Evolutionary conservation across 2,797 vertebrate species (phyloP).

Genomic region (Cirrhinus molitorella): DNA sequence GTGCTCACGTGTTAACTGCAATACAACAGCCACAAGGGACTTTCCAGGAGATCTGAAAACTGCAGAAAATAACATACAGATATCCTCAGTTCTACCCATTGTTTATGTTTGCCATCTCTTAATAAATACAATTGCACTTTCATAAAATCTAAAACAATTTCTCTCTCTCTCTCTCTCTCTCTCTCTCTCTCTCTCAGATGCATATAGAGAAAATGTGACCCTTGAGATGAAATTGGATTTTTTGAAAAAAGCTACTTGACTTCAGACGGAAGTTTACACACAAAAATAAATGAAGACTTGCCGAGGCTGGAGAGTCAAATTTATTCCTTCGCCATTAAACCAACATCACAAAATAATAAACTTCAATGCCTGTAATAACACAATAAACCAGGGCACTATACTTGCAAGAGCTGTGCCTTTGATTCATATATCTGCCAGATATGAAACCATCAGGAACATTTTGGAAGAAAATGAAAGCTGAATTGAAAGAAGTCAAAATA

Average conservation of each 20-base stretch:
- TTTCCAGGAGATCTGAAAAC: not conserved
- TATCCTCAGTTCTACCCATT: not conserved
- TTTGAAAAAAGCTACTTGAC: not conserved
- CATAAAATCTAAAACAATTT: not conserved
- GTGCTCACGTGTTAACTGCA: not conserved
- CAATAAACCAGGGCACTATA: not conserved
- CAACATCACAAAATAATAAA: not conserved
- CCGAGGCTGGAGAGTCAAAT: not conserved
- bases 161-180: not conserved
- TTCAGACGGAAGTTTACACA: not conserved
- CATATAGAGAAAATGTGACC: constrained; percentile 1
- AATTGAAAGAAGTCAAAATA: not conserved
- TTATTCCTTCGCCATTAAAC: not conserved
- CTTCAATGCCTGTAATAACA: not conserved
- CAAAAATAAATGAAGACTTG: not conserved
- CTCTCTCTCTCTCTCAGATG: not conserved
- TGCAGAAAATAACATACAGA: not conserved
- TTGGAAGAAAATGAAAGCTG: not conserved
- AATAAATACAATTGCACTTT: not conserved
- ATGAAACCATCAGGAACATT: not conserved
- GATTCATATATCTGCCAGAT: not conserved
- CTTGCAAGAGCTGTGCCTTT: not conserved
- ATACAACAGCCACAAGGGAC: not conserved
- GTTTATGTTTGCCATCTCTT: not conserved
- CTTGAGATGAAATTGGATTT: constrained; percentile 22